Base-by-base conservation (phyloP, 1,140 invertebrate genomes). In the Pissodes strobi region DNA sequence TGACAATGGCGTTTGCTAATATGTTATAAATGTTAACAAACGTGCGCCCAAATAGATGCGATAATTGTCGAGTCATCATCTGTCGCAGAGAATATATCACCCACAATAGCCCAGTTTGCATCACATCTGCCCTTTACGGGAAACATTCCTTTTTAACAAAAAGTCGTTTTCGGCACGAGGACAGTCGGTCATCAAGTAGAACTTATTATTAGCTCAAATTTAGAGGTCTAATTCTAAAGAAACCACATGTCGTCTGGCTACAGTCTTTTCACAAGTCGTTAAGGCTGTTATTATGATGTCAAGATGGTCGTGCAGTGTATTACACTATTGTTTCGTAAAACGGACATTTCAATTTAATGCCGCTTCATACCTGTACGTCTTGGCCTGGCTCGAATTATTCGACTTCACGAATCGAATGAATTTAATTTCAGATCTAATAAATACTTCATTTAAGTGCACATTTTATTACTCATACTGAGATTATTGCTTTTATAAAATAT, bases 111-210 rank as follows among this genome's bases (percentile, higher is more conserved):
- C 21, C 15, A 39, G 45, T 56, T 64, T 64, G 62, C 62, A 22
- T 58, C 52, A 64, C 62, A 64, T 64, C 62, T 64, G 62, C 62
- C 12, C 21, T 56, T 64, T 18, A 53, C 61, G 56, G 61, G 61
- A 64, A 64, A 55, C 23, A 52, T 53, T 43, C 41, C 17, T 37
- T 45, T 43, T 39, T 41, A 12, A 6, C n/a, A 46, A 56, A 27
- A 39, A 52, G 45, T 62, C 34, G 23, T 30, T 63, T 46, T 53
- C n/a, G 62, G 51, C 53, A 56, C 62, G 60, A 55, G 60, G 46
- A 61, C 22, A 51, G 30, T 37, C 21, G 25, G 38, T 18, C 53
- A 56, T 56, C 37, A 56, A 41, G 18, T 43, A 17, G 41, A 61
- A 61, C 58, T 61, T 61, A 34, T 61, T 51, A 61, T 61, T 61